Evolutionary conservation across 1,140 invertebrate species (phyloP), one percentile per base, ranked within the genome.

Genomic region (Periplaneta americana): DNA sequence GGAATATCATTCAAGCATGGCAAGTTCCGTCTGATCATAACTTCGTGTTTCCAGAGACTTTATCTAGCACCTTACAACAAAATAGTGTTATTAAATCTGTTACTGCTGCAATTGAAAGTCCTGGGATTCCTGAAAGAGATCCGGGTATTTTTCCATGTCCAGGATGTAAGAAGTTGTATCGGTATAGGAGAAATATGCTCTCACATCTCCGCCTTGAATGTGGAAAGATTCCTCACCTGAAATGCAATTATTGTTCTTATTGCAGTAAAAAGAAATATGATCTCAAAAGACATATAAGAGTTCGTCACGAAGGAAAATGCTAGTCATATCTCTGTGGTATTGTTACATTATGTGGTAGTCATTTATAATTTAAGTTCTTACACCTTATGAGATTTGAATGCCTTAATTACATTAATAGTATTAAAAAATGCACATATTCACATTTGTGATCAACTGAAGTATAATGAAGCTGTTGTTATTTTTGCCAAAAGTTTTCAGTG

Each of bases 221-320:
- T 79, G 83, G 83, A 15, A 81, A 83, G 80, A 83, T 84, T 66
- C 84, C 84, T 13, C 83, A 84, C 76, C 85, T 85, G 74, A 31
- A 79, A 17, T 85, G 85, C 74, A 48, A 80, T 15, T 66, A 83
- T 76, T 86, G 85, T 57, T 48, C 35, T 18, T 83, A 84, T 74
- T 37, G 75, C 15, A 77, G 82, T 3, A 84, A 83, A 57, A 77
- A 76, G 28, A 81, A 81, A n/a, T 77, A 32, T 28, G 83, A 83
- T 75, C 78, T 84, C 2, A 74, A 78, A 37, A 32, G 78, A 9
- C 84, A 84, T 34, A 57, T 84, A 6, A 36, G 74, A 32, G 37
- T 9, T 35, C 15, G 31, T 13, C 81, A 82, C 15, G 18, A 36
- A 28, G 17, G 2, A 36, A 66, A 28, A 66, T 66, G 28, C n/a